These are phyloP conservation scores for Takifugu ocellatus DNA, from an alignment of 2,797 vertebrate genomes.

Conservation along the genomic window DNA sequence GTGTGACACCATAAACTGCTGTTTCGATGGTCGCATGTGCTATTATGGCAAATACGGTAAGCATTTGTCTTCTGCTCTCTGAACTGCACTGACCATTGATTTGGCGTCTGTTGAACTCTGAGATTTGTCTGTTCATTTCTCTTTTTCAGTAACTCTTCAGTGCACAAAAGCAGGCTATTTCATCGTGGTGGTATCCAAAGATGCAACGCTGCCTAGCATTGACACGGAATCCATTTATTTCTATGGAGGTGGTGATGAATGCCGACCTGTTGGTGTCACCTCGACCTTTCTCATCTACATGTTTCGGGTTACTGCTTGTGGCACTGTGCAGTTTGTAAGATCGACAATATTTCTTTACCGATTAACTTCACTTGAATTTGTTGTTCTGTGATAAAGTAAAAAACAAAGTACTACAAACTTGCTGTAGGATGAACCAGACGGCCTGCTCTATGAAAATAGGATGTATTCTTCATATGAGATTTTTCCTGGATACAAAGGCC, in stretches of 20 bases:
- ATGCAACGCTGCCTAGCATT: conserved; percentile 59
- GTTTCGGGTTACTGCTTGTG: conserved; percentile 65
- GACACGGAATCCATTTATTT: conserved; percentile 53
- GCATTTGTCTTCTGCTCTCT: conserved; percentile 2
- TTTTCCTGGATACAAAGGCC: conserved; percentile 41
- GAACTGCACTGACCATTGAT: not conserved
- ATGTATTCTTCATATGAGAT: conserved; percentile 61
- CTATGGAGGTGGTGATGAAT: conserved; percentile 24
- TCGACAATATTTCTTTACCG: not conserved
- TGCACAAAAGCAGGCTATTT: conserved; percentile 71
- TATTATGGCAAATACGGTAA: conserved; percentile 67
- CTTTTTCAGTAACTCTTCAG: conserved; percentile 66
- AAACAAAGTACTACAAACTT: conserved; percentile 10
- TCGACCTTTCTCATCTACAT: conserved; percentile 68
- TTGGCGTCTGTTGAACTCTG: not conserved
- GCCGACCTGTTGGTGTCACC: conserved; percentile 43
- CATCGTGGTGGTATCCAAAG: conserved; percentile 65
- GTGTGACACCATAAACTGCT: conserved; percentile 60
- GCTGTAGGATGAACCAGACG: conserved; percentile 53
- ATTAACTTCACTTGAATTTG: not conserved
- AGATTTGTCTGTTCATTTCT: conserved; percentile 7
- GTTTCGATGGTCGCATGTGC: conserved; percentile 62
- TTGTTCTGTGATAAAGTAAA: conserved; percentile 6
- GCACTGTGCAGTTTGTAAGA: conserved; percentile 54
- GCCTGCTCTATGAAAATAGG: conserved; percentile 67